Conservation (phyloP, 2,888 invertebrate species). For the Agonopterix arenella region DNA sequence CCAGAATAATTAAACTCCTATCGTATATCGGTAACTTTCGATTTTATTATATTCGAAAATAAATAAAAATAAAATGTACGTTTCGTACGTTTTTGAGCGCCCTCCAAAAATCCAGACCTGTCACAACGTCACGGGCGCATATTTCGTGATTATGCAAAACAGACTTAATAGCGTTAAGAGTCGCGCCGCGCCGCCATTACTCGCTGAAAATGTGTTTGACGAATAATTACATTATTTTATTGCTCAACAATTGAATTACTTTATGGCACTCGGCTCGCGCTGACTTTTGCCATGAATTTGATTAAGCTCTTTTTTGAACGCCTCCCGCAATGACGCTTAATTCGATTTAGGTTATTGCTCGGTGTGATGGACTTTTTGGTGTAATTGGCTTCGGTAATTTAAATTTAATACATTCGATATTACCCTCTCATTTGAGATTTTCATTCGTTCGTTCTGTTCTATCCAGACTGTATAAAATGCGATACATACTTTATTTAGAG, state of each 20-base stretch:
- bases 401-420: too few relatives aligned
- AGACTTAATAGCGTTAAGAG: conserved; percentile 52
- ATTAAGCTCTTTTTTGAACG: conserved; percentile 28
- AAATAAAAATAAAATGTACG: too few relatives aligned
- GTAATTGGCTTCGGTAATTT: too few relatives aligned
- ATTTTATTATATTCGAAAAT: too few relatives aligned
- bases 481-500: too few relatives aligned
- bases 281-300: conserved; percentile 36
- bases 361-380: neutral
- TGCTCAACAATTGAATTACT: conserved; percentile 58
- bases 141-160: conserved; percentile 61
- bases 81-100: too few relatives aligned
- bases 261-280: conserved; percentile 27
- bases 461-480: too few relatives aligned
- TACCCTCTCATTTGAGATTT: too few relatives aligned
- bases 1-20: too few relatives aligned
- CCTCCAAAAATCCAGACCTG: neutral
- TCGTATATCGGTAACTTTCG: too few relatives aligned
- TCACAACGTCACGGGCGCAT: conserved; percentile 19
- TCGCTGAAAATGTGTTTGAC: conserved; percentile 61
- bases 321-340: conserved; percentile 6
- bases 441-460: too few relatives aligned
- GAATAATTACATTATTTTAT: conserved; percentile 65
- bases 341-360: neutral
- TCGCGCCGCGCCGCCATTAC: conserved; percentile 42